These are phyloP conservation scores for Tautogolabrus adspersus DNA, from an alignment of 2,113 vertebrate species.

Conservation along the genomic window DNA sequence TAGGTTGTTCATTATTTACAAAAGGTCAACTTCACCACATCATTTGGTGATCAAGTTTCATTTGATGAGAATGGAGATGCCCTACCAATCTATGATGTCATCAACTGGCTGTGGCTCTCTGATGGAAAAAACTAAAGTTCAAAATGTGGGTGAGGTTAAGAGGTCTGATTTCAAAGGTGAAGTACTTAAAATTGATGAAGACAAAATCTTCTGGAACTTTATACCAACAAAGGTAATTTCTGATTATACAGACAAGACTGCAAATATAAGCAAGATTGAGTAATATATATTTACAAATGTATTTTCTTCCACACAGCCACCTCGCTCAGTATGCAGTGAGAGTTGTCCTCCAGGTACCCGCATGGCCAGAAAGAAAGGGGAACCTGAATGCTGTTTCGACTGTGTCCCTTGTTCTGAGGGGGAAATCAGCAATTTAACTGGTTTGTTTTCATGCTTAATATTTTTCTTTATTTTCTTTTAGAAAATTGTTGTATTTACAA, in stretches of 20 bases:
- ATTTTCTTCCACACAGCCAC: conserved; percentile 62
- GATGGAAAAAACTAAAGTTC: conserved; percentile 62
- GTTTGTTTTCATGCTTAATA: conserved; percentile 41
- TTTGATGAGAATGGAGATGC: conserved; percentile 82
- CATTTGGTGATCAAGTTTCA: conserved; percentile 76
- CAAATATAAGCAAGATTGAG: neutral
- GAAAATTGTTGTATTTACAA: no score
- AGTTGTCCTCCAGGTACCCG: conserved; percentile 80
- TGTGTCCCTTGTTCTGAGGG: conserved; percentile 85
- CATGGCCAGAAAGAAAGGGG: conserved; percentile 77
- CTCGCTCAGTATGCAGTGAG: conserved; percentile 81
- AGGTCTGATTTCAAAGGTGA: conserved; percentile 53
- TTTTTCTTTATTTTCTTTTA: no score
- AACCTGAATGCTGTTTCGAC: conserved; percentile 86
- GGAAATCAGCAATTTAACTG: conserved; percentile 75
- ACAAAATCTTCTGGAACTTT: conserved; percentile 77
- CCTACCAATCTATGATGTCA: conserved; percentile 78
- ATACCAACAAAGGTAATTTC: conserved; percentile 49
- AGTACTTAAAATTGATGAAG: conserved; percentile 70
- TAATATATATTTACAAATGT: neutral
- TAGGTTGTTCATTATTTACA: conserved; percentile 77
- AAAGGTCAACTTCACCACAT: conserved; percentile 76
- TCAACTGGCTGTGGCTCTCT: conserved; percentile 78
- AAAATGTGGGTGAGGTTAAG: conserved; percentile 73
- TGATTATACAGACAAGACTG: neutral